Evolutionary conservation across 2,797 vertebrate genomes (phyloP).

Genomic region (Pseudopleuronectes americanus): DNA sequence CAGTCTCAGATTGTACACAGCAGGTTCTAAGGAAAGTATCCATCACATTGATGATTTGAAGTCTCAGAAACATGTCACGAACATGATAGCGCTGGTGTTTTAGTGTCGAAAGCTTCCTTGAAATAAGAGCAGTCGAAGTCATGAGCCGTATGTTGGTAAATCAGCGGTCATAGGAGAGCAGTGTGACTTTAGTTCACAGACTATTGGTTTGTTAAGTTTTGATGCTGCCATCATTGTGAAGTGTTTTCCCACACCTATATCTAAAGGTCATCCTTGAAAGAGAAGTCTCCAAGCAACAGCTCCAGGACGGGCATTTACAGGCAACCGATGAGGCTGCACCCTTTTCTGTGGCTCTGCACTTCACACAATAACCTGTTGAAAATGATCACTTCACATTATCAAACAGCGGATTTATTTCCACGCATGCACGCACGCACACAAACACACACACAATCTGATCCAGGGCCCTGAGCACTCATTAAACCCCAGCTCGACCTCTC

Average conservation of each 20-base stretch:
- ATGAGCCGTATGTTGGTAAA: background rate
- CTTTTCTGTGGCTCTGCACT: slow-evolving; percentile 39
- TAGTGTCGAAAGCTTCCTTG: background rate
- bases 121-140: background rate
- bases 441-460: slow-evolving; percentile 28
- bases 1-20: too few species aligned
- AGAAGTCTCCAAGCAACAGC: slow-evolving; percentile 63
- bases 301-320: slow-evolving; percentile 36
- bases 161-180: background rate
- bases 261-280: slow-evolving; percentile 49
- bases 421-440: background rate
- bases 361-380: slow-evolving; percentile 56
- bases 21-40: background rate
- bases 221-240: slow-evolving; percentile 30
- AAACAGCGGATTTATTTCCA: slow-evolving; percentile 54
- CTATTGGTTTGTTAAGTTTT: slow-evolving; percentile 28
- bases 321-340: slow-evolving; percentile 40
- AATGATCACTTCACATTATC: slow-evolving; percentile 56
- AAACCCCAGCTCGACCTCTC: slow-evolving; percentile 39
- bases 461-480: slow-evolving; percentile 47
- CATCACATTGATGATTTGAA: background rate
- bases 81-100: background rate
- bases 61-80: background rate
- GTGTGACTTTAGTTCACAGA: slow-evolving; percentile 1
- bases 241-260: slow-evolving; percentile 25